Evolutionary conservation across 2,888 invertebrate genomes (phyloP).

Genomic region (Volucella inflata): DNA sequence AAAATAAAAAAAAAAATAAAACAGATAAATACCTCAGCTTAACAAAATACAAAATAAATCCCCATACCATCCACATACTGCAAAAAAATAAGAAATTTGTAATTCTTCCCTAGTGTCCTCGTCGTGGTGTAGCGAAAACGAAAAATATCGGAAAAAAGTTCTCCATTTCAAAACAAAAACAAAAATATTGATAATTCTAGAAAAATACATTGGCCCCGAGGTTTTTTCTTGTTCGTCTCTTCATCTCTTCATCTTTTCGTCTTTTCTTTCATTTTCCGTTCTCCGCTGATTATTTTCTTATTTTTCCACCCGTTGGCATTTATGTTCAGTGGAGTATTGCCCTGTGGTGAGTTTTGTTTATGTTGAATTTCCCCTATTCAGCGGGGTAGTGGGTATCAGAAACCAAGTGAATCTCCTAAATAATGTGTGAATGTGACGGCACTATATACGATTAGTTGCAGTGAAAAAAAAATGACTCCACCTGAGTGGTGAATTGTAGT

Average conservation of each 20-base stretch:
- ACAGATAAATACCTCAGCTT: constrained; percentile 32
- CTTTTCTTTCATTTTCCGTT: neutral
- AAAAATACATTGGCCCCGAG: constrained; percentile 35
- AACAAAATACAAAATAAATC: constrained; percentile 7
- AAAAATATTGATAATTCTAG: constrained; percentile 39
- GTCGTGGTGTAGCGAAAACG: too few species aligned
- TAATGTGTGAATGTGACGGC: constrained; percentile 32
- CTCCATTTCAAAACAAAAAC: constrained; percentile 50
- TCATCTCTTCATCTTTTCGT: constrained; percentile 1
- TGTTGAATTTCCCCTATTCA: constrained; percentile 14
- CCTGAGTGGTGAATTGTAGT: too few species aligned
- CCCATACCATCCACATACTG: neutral
- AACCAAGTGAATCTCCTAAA: constrained; percentile 15
- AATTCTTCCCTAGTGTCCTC: too few species aligned
- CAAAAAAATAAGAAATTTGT: too few species aligned
- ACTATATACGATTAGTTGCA: neutral
- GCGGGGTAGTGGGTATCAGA: constrained; percentile 6
- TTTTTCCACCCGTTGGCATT: constrained; percentile 6
- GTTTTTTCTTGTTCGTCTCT: constrained; percentile 15
- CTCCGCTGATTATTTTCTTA: constrained; percentile 28
- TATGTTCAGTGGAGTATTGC: neutral
- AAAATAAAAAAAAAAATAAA: too few species aligned
- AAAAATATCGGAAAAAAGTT: neutral
- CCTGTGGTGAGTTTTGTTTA: constrained; percentile 42
- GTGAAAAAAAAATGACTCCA: too few species aligned